Base-by-base conservation (phyloP, 2,888 invertebrate genomes). In the Malthinus flaveolus region DNA sequence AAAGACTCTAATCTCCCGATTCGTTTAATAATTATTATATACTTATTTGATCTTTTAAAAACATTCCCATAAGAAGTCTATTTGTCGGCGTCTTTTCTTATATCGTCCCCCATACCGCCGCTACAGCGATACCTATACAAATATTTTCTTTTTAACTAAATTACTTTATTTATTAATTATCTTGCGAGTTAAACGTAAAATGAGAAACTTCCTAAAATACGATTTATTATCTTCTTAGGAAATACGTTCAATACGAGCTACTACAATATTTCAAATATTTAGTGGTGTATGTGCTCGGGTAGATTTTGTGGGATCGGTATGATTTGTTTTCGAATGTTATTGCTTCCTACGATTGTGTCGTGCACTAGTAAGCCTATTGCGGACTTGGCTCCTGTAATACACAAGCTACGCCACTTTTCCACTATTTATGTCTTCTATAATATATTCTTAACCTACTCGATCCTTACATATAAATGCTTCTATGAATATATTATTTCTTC, bases 251-350 rank as follows among this genome's bases (percentile, higher is more conserved):
- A 50, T 54, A 54, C 33, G 46, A 37, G 49, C 23, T 53, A 68
- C 67, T 66, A 66, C 67, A 65, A 69, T 72, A 72, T 72, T 72
- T 73, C 70, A 72, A 70, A 69, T 71, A 71, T 72, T 69, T 71
- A 69, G 69, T 68, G 62, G 59, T 63, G 53, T 58, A 55, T 58
- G 49, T 49, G 62, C 55, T 52, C 61, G 67, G 65, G 73, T 70
- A 74, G 75, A 76, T 77, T 75, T 75, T 75, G 70, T 75, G 64
- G 76, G 76, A 76, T 77, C 70, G 74, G 69, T 69, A 74, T 78
- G 78, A 78, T 78, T 78, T 78, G 78, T 75, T 75, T 72, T 71
- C 73, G 72, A 76, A 75, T 75, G 71, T 73, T 76, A 75, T 74
- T 75, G 74, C 73, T 59, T 59, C 53, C 54, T 59, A 54, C 49